A percentile compares a stretch with the other conserved stretches of the same genome.
These are phyloP conservation scores for Mycetomoellerius zeteki DNA, from an alignment of 1,140 invertebrate genomes.

Conservation along the genomic window DNA sequence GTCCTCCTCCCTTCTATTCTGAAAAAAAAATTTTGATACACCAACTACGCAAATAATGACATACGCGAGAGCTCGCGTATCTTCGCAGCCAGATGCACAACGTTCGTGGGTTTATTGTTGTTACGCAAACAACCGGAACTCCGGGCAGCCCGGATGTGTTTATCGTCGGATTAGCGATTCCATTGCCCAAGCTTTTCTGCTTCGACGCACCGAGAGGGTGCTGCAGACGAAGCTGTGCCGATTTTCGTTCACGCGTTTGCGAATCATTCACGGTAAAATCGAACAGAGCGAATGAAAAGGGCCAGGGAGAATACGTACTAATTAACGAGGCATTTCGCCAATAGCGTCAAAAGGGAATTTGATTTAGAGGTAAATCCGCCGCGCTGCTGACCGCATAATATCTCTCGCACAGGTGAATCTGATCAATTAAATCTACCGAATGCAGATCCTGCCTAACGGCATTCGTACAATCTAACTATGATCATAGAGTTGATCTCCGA, in stretches of 20 bases:
- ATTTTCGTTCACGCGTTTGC: conserved; percentile 46
- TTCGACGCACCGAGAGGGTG: background rate
- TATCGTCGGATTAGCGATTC: conserved; percentile 75
- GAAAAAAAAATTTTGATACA: conserved; percentile 63
- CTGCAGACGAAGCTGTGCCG: background rate
- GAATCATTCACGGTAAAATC: conserved; percentile 58
- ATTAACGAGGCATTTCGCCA: conserved; percentile 60
- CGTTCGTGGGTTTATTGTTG: conserved; percentile 75
- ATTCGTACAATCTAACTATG: background rate
- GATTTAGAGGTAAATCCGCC: conserved; percentile 54
- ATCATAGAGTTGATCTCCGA: background rate
- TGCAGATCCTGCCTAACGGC: conserved; percentile 24
- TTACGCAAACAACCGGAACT: conserved; percentile 74
- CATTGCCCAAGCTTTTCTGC: conserved; percentile 69
- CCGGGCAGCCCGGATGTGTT: conserved; percentile 67
- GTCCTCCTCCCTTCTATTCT: background rate
- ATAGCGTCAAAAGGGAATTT: conserved; percentile 58
- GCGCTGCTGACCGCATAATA: conserved; percentile 41
- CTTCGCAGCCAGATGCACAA: conserved; percentile 72
- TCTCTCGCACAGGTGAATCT: conserved; percentile 44
- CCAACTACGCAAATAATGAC: conserved; percentile 65
- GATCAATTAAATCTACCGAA: conserved; percentile 51
- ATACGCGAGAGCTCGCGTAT: conserved; percentile 67
- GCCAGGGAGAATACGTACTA: conserved; percentile 37
- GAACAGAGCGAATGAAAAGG: conserved; percentile 46